Percentiles rank a stretch among this genome's conserved stretches.
phyloP scores from a whole-genome alignment of 2,113 vertebrate genomes.

The Carlito syrichta region DNA sequence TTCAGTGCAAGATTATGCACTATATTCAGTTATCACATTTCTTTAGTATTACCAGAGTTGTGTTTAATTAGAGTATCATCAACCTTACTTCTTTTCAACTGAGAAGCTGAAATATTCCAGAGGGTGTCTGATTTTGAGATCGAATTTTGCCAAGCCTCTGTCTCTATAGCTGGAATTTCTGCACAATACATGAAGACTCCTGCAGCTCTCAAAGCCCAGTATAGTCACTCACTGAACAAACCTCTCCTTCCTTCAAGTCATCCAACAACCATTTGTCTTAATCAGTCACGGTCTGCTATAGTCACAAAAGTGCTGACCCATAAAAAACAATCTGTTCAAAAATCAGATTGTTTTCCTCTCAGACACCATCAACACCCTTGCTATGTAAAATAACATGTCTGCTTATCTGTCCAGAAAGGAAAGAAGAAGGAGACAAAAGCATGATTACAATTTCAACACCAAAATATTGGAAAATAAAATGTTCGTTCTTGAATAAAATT shows the following conservation, averaged over 20 bases:
- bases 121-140: background rate
- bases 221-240: slow-evolving; percentile 22
- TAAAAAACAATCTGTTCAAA: slow-evolving; percentile 66
- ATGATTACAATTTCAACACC: background rate
- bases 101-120: background rate
- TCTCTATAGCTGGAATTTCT: background rate
- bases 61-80: slow-evolving; percentile 12
- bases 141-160: background rate
- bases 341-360: slow-evolving; percentile 56
- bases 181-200: background rate
- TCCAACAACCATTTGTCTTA: slow-evolving; percentile 54
- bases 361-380: slow-evolving; percentile 17
- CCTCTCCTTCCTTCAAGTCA: slow-evolving; percentile 47
- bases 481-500: background rate
- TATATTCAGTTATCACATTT: background rate
- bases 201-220: background rate
- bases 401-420: slow-evolving; percentile 15
- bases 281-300: slow-evolving; percentile 52
- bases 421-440: slow-evolving; percentile 23
- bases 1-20: background rate
- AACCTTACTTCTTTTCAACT: slow-evolving; percentile 8
- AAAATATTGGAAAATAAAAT: slow-evolving; percentile 50
- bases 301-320: slow-evolving; percentile 61
- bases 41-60: background rate
- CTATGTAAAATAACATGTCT: slow-evolving; percentile 22